Percentiles rank a stretch among this genome's conserved stretches.
These are phyloP conservation scores for Chrysolina haemoptera DNA, from an alignment of 2,888 invertebrate species.

Conservation along the genomic window DNA sequence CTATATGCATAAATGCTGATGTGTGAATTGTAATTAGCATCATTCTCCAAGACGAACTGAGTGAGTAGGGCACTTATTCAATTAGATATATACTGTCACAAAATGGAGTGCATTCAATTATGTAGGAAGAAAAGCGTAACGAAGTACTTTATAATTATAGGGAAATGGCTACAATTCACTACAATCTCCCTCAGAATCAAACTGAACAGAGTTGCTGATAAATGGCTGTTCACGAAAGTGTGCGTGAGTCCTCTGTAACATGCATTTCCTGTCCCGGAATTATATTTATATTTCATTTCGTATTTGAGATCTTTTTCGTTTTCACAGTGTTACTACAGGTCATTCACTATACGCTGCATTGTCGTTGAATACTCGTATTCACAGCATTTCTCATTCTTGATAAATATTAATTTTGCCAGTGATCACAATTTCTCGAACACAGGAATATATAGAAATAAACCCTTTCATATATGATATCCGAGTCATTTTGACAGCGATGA, in stretches of 20 bases:
- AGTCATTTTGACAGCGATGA: no score
- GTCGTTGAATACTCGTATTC: not conserved
- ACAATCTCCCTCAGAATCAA: slow-evolving; percentile 19
- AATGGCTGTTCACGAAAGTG: slow-evolving; percentile 35
- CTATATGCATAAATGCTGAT: no score
- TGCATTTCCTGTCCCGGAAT: slow-evolving; percentile 35
- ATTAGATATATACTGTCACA: slow-evolving; percentile 7
- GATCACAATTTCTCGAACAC: no score
- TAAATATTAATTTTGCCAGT: not conserved
- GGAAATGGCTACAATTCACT: slow-evolving; percentile 23
- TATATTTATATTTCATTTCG: slow-evolving; percentile 22
- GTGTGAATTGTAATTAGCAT: not conserved
- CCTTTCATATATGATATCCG: no score
- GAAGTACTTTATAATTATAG: slow-evolving; percentile 28
- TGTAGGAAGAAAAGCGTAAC: slow-evolving; percentile 17
- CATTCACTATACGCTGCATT: not conserved
- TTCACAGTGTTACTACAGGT: not conserved
- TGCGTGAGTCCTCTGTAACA: slow-evolving; percentile 36
- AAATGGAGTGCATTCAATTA: slow-evolving; percentile 19
- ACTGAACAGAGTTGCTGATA: slow-evolving; percentile 29
- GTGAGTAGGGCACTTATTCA: not conserved
- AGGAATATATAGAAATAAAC: no score
- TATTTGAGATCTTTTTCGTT: slow-evolving; percentile 26
- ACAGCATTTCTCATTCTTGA: not conserved
- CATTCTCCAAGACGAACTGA: not conserved